Evolutionary conservation across 2,888 invertebrate species (phyloP).

Genomic region (Lasioglossum vierecki): DNA sequence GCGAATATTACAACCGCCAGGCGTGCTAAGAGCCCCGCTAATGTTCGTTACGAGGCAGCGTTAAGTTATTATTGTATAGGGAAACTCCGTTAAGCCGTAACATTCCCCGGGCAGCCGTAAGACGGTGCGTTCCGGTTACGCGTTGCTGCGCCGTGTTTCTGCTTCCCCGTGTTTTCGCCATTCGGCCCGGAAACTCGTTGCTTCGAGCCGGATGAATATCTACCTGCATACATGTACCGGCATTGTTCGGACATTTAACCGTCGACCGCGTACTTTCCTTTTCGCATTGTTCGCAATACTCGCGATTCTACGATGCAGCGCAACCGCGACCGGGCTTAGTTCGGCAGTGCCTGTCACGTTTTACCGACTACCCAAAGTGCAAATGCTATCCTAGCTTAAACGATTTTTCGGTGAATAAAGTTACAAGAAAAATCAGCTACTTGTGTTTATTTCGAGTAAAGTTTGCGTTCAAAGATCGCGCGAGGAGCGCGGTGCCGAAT

Average conservation of each 20-base stretch:
- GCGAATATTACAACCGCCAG: constrained; percentile 37
- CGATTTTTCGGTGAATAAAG: neutral
- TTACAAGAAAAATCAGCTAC: neutral
- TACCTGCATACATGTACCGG: neutral
- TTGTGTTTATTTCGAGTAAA: neutral
- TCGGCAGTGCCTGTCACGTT: neutral
- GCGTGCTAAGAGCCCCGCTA: constrained; percentile 35
- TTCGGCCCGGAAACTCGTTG: neutral
- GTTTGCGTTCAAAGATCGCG: neutral
- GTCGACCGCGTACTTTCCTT: constrained; percentile 21
- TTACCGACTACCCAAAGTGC: neutral
- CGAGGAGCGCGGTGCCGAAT: neutral
- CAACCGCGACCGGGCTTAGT: neutral
- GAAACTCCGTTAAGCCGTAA: constrained; percentile 59
- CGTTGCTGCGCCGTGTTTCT: constrained; percentile 24
- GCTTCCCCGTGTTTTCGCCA: constrained; percentile 24
- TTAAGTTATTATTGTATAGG: constrained; percentile 58
- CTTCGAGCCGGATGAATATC: constrained; percentile 27
- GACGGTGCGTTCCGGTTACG: constrained; percentile 31
- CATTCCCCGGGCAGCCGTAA: constrained; percentile 31
- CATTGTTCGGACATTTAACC: constrained; percentile 20
- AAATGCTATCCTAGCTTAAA: neutral
- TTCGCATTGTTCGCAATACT: neutral
- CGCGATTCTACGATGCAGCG: neutral
- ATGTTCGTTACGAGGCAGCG: constrained; percentile 54